These are phyloP conservation scores for Luffia ferchaultella DNA, from an alignment of 2,888 invertebrate genomes.

Conservation along the genomic window DNA sequence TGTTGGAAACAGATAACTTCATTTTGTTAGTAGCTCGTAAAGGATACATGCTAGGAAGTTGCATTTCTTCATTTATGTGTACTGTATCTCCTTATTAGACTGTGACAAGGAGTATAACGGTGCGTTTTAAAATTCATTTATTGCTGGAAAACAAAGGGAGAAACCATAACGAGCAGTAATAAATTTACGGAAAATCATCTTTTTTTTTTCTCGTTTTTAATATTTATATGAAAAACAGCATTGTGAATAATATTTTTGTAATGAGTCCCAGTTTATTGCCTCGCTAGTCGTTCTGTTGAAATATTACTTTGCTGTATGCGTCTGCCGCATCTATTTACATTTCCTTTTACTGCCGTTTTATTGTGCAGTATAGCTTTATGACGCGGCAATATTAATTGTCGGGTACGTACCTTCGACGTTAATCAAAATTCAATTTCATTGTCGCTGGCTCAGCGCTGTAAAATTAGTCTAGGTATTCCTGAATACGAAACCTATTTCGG, in stretches of 20 bases:
- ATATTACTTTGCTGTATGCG: conserved; percentile 9
- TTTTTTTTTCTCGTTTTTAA: conserved; percentile 16
- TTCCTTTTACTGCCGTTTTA: conserved; percentile 33
- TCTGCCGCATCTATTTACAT: conserved; percentile 14
- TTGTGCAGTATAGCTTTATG: too few relatives aligned
- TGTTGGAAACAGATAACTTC: too few relatives aligned
- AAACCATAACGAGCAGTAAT: conserved; percentile 14
- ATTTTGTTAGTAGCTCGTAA: too few relatives aligned
- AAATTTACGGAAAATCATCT: conserved; percentile 19
- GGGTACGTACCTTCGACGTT: too few relatives aligned
- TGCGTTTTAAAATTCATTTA: background rate
- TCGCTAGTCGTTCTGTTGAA: conserved; percentile 9
- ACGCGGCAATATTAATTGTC: too few relatives aligned
- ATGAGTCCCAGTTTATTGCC: conserved; percentile 12
- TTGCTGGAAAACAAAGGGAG: conserved; percentile 4
- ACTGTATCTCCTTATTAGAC: too few relatives aligned
- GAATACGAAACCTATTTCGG: too few relatives aligned
- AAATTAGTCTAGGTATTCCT: too few relatives aligned
- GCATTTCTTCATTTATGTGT: too few relatives aligned
- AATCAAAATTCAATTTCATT: too few relatives aligned
- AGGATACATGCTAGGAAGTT: too few relatives aligned
- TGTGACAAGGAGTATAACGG: background rate
- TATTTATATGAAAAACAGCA: conserved; percentile 9
- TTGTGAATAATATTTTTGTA: conserved; percentile 14
- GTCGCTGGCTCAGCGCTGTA: too few relatives aligned